Percentiles rank a stretch among this genome's conserved stretches.
Conservation (phyloP, 1,140 invertebrate genomes). For the Chrysopa pallens region DNA sequence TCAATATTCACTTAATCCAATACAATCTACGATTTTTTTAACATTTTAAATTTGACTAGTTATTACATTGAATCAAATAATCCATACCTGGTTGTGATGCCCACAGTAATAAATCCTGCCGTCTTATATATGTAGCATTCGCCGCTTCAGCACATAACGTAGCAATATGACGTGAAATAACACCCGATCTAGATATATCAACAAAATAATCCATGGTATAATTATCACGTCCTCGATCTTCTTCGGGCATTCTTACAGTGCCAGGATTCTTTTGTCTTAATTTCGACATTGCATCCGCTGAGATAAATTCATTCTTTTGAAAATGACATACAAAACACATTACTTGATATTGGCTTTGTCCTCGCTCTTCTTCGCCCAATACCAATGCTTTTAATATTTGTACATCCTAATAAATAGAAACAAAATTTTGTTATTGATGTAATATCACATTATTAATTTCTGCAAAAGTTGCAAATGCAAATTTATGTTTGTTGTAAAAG, state of each 20-base stretch:
- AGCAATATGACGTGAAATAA: slow-evolving; percentile 57
- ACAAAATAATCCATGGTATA: slow-evolving; percentile 68
- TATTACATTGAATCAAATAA: too few relatives aligned
- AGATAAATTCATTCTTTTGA: slow-evolving; percentile 82
- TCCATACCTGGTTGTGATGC: slow-evolving; percentile 49
- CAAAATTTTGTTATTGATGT: too few relatives aligned
- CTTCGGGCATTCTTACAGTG: slow-evolving; percentile 56
- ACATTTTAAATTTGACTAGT: too few relatives aligned
- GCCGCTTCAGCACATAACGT: slow-evolving; percentile 56
- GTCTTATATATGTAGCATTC: slow-evolving; percentile 58
- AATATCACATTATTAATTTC: too few relatives aligned
- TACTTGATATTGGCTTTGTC: slow-evolving; percentile 76
- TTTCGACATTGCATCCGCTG: slow-evolving; percentile 92
- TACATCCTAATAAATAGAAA: slow-evolving; percentile 51
- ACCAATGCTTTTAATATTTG: slow-evolving; percentile 79
- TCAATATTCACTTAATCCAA: too few relatives aligned
- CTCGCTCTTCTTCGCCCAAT: slow-evolving; percentile 89
- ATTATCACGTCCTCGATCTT: slow-evolving; percentile 64
- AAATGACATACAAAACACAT: slow-evolving; percentile 85
- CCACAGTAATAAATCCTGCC: slow-evolving; percentile 62
- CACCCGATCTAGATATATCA: slow-evolving; percentile 38
- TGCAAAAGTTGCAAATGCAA: too few relatives aligned
- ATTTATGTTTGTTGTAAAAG: too few relatives aligned
- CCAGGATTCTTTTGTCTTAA: slow-evolving; percentile 66
- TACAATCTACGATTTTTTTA: too few relatives aligned